Conservation (phyloP, 2,797 vertebrate genomes). For the Chromis chromis region DNA sequence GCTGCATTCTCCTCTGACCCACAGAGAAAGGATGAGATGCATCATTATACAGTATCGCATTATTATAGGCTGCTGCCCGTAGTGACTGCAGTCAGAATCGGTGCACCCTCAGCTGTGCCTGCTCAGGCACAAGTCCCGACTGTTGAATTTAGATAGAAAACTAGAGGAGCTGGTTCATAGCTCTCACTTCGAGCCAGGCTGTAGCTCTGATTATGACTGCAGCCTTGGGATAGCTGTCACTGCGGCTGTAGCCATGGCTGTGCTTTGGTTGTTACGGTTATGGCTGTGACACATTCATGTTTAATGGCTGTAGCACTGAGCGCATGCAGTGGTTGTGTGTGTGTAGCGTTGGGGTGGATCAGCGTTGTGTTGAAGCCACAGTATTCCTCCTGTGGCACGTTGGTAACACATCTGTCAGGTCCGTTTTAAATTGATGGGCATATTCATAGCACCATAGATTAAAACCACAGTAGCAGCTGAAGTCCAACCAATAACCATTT, state of each 20-base stretch:
- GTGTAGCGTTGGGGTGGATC: neutral
- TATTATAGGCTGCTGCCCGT: neutral
- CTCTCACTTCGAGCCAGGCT: neutral
- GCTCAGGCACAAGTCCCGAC: slow-evolving; percentile 3
- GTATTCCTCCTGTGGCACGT: neutral
- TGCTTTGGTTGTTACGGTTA: neutral
- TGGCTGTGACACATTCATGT: slow-evolving; percentile 3
- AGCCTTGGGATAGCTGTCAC: neutral
- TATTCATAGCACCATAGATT: neutral
- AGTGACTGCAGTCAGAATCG: slow-evolving; percentile 2
- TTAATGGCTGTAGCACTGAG: slow-evolving; percentile 5
- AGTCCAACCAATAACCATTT: neutral
- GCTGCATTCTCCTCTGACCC: neutral
- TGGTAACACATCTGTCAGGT: neutral
- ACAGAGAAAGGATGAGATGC: slow-evolving; percentile 7
- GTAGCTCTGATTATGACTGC: neutral
- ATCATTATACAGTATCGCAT: neutral
- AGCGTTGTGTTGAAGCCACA: neutral
- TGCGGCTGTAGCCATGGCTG: neutral
- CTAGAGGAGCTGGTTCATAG: slow-evolving; percentile 1
- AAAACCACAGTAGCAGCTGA: neutral
- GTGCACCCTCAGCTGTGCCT: neutral
- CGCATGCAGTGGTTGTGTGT: neutral
- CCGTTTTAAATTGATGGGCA: neutral
- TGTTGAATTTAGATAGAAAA: slow-evolving; percentile 1